A percentile compares a stretch with the other conserved stretches of the same genome.
phyloP scores from a whole-genome alignment of 2,888 invertebrate genomes.

The Scaptomyza cyrtandrae region DNA sequence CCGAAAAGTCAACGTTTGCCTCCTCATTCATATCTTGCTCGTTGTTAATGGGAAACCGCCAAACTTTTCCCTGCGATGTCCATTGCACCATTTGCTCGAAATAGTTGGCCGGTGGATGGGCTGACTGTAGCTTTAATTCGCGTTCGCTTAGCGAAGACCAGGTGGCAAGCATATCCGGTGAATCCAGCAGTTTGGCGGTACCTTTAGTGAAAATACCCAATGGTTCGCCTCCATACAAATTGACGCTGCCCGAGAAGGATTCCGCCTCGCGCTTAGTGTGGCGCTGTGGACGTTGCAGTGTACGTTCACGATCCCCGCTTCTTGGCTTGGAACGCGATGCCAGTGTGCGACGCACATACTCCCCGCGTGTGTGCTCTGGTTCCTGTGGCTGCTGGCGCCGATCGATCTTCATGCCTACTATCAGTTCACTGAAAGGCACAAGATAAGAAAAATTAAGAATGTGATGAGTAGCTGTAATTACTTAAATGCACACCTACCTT shows the following conservation, averaged over 20 bases:
- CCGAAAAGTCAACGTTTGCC: slow-evolving; percentile 92
- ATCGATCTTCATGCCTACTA: slow-evolving; percentile 92
- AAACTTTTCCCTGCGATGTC: slow-evolving; percentile 97
- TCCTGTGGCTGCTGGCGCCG: slow-evolving; percentile 79
- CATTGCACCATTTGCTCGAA: slow-evolving; percentile 97
- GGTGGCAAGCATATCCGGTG: slow-evolving; percentile 85
- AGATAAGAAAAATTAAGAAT: not conserved
- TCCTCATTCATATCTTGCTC: slow-evolving; percentile 92
- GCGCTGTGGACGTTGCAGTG: slow-evolving; percentile 48
- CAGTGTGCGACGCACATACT: slow-evolving; percentile 84
- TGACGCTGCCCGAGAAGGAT: slow-evolving; percentile 85
- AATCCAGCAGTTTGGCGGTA: slow-evolving; percentile 44
- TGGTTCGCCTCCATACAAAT: slow-evolving; percentile 87
- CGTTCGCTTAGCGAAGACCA: slow-evolving; percentile 89
- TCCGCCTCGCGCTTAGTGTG: slow-evolving; percentile 71
- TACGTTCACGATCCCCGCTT: slow-evolving; percentile 34
- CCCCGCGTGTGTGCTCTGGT: slow-evolving; percentile 73
- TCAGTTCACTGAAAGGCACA: slow-evolving; percentile 87
- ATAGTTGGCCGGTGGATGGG: slow-evolving; percentile 92
- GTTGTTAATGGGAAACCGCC: slow-evolving; percentile 99
- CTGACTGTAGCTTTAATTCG: slow-evolving; percentile 88
- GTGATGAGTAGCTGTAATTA: fast-evolving
- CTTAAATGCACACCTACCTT: slow-evolving; percentile 54
- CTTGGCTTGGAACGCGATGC: slow-evolving; percentile 48
- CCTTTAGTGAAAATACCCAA: slow-evolving; percentile 87